phyloP scores from a whole-genome alignment of 2,888 invertebrate species.

The Torymus texanus region DNA sequence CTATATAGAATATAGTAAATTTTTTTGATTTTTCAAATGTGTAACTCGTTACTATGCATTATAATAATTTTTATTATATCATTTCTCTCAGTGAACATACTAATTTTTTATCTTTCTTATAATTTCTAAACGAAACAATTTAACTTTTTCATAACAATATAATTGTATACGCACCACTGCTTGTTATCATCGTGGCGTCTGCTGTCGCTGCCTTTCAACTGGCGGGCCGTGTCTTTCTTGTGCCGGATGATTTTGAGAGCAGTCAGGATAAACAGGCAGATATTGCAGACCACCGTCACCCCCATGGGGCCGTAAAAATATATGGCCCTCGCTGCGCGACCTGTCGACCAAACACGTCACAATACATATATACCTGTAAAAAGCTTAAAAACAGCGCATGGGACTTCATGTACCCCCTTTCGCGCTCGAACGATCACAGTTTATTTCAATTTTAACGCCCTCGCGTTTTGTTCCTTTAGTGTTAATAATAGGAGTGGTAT shows the following conservation, averaged over 20 bases:
- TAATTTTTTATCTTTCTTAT: background rate
- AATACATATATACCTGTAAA: too few relatives aligned
- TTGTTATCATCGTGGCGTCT: slow-evolving; percentile 80
- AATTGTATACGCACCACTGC: slow-evolving; percentile 76
- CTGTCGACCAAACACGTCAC: slow-evolving; percentile 68
- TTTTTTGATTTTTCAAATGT: too few relatives aligned
- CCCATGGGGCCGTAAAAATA: slow-evolving; percentile 85
- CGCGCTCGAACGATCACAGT: too few relatives aligned
- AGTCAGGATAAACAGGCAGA: slow-evolving; percentile 82
- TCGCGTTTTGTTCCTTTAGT: too few relatives aligned
- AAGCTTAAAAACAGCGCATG: too few relatives aligned
- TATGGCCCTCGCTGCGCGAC: slow-evolving; percentile 77
- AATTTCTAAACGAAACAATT: background rate
- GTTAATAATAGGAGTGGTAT: too few relatives aligned
- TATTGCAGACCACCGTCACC: slow-evolving; percentile 80
- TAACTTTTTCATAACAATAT: background rate
- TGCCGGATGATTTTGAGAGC: slow-evolving; percentile 82
- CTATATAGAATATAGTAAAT: too few relatives aligned
- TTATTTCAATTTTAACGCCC: too few relatives aligned
- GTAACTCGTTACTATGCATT: too few relatives aligned
- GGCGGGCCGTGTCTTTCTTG: slow-evolving; percentile 81
- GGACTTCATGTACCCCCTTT: too few relatives aligned
- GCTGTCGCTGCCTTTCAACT: slow-evolving; percentile 81
- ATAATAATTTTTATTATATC: too few relatives aligned
- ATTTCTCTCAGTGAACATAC: too few relatives aligned